Evolutionary conservation across 2,888 invertebrate species (phyloP), one percentile per base, ranked within the genome.

Genomic region (Catocala nupta): DNA sequence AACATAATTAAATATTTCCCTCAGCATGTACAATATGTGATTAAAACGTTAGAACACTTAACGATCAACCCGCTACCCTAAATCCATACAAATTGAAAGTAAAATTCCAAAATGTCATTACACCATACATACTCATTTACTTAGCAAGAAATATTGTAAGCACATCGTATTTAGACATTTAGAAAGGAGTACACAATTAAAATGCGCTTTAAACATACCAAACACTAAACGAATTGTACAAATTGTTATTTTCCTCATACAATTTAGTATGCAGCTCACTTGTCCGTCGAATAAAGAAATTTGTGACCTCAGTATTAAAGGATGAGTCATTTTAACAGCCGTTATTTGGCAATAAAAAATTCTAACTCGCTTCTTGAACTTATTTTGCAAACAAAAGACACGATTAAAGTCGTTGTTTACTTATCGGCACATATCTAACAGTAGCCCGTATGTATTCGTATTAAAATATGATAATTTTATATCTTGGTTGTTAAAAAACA

Each of bases 271-370:
- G 85, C 92, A 65, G 71, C 67, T 80, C 90, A 81, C 77, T 77
- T 73, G 63, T 67, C 67, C 62, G 65, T 73, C 75, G 81, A 77
- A 80, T 83, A 85, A 85, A 87, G 87, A 90, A 88, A 87, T 90
- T 83, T 87, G 88, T 91, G 84, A 85, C 86, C 84, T 79, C 82
- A 71, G 81, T 79, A 85, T 88, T 85, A 85, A 81, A 83, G 84
- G 80, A 86, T 92, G 92, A 92, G 78, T 92, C 92, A 92, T 84
- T 86, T 82, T 80, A 83, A 84, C 80, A 82, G 83, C 87, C 86
- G 89, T 88, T 89, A 90, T 86, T 84, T 87, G 81, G 84, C 86
- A 82, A 87, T 91, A 91, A 91, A 87, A 82, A 82, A 82, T 88
- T 85, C 81, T 83, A 85, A 81, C 79, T 66, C 63, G 75, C 78